Percentiles rank a stretch among this genome's conserved stretches.
Conservation (phyloP, 1,140 invertebrate genomes). For the Mycetomoellerius zeteki region DNA sequence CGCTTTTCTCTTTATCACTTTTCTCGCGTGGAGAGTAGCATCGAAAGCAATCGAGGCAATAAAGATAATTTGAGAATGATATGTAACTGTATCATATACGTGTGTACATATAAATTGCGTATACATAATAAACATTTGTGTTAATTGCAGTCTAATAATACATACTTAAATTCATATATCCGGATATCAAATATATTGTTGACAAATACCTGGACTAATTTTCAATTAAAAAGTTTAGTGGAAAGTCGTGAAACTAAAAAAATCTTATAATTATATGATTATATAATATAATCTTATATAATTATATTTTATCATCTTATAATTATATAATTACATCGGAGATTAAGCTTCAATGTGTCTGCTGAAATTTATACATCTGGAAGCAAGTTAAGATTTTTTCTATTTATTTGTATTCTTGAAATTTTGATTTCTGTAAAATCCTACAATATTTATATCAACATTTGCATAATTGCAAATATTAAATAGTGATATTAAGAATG, state of each 20-base stretch:
- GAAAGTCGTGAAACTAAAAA: background rate
- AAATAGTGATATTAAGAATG: background rate
- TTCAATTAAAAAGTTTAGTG: background rate
- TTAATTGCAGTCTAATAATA: too few relatives aligned
- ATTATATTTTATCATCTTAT: background rate
- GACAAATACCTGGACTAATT: background rate
- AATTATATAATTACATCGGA: background rate
- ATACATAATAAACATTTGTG: background rate
- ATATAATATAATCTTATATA: too few relatives aligned
- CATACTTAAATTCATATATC: background rate
- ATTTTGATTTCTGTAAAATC: too few relatives aligned
- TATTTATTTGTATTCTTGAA: background rate
- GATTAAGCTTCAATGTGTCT: background rate
- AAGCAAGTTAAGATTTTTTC: background rate
- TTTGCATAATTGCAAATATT: background rate
- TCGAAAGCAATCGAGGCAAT: conserved; percentile 21
- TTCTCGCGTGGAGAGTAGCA: background rate
- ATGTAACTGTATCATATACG: background rate
- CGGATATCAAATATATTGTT: background rate
- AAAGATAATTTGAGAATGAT: conserved; percentile 15
- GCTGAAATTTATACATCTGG: background rate
- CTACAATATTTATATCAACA: too few relatives aligned
- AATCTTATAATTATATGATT: background rate
- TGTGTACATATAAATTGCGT: too few relatives aligned
- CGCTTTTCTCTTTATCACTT: background rate